Evolutionary conservation across 2,797 vertebrate genomes (phyloP).

Genomic region (Toxotes lorentzi): DNA sequence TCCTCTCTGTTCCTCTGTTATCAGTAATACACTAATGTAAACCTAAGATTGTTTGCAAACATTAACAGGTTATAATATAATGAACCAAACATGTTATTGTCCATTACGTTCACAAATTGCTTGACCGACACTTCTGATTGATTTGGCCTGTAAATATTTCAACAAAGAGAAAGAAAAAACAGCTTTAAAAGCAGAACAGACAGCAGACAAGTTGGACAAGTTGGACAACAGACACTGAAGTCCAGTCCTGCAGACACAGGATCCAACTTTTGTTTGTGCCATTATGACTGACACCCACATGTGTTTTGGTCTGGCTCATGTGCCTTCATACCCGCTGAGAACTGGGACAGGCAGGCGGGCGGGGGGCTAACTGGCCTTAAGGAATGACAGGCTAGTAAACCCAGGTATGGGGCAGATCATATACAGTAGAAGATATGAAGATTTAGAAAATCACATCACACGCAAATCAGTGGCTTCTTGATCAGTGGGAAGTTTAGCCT

Average conservation of each 20-base stretch:
- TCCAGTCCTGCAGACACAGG: constrained; percentile 32
- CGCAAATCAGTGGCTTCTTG: neutral
- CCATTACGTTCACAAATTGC: neutral
- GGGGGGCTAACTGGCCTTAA: constrained; percentile 4
- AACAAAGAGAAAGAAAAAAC: neutral
- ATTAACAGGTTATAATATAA: neutral
- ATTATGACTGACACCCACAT: constrained; percentile 83
- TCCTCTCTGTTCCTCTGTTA: neutral
- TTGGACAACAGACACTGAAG: constrained; percentile 34
- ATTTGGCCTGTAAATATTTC: neutral
- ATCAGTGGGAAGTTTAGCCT: neutral
- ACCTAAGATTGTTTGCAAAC: neutral
- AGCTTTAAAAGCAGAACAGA: neutral
- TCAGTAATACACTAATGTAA: neutral
- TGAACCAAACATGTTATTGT: neutral
- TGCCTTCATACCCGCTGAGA: constrained; percentile 40
- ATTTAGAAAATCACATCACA: neutral
- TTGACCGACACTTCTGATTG: neutral
- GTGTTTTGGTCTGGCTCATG: constrained; percentile 62
- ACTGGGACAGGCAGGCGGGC: constrained; percentile 21
- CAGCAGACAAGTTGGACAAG: constrained; percentile 1
- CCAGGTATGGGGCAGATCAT: constrained; percentile 33
- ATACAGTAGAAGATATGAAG: neutral
- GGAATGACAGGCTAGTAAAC: constrained; percentile 46
- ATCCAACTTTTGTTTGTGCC: constrained; percentile 68